Evolutionary conservation across 1,140 invertebrate genomes (phyloP).

Genomic region (Halesus radiatus): DNA sequence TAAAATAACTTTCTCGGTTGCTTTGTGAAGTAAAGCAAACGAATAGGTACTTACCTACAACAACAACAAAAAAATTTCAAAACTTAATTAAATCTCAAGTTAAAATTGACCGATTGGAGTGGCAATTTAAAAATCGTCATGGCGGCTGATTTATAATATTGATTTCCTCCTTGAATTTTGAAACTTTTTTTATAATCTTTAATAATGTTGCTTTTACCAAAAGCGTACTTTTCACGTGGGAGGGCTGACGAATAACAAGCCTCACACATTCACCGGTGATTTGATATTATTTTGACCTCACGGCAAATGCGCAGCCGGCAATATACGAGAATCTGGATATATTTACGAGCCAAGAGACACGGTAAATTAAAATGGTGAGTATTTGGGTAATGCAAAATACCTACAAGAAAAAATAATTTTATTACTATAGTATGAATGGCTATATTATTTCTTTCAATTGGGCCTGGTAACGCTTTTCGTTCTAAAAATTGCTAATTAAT

Average conservation of each 20-base stretch:
- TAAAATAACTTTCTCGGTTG: no score
- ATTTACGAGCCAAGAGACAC: neutral
- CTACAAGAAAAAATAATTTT: no score
- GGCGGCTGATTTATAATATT: conserved; percentile 32
- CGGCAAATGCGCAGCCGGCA: neutral
- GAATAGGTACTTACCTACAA: no score
- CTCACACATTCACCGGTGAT: conserved; percentile 4
- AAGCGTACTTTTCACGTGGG: conserved; percentile 54
- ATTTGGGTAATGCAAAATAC: no score
- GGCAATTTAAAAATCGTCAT: neutral
- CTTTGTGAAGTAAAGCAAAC: no score
- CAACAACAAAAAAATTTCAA: neutral
- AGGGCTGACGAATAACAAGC: conserved; percentile 21
- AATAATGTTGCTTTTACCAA: conserved; percentile 56
- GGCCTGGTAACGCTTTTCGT: no score
- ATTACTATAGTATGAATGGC: no score
- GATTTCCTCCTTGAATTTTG: conserved; percentile 48
- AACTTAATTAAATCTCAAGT: neutral
- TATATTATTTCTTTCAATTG: no score
- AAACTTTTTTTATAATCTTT: conserved; percentile 53
- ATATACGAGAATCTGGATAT: conserved; percentile 18
- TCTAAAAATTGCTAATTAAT: no score
- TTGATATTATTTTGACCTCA: conserved; percentile 10
- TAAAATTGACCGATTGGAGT: neutral
- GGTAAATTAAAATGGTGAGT: no score